These are phyloP conservation scores for Hippocampus abdominalis DNA, from an alignment of 2,113 vertebrate genomes.

Conservation along the genomic window DNA sequence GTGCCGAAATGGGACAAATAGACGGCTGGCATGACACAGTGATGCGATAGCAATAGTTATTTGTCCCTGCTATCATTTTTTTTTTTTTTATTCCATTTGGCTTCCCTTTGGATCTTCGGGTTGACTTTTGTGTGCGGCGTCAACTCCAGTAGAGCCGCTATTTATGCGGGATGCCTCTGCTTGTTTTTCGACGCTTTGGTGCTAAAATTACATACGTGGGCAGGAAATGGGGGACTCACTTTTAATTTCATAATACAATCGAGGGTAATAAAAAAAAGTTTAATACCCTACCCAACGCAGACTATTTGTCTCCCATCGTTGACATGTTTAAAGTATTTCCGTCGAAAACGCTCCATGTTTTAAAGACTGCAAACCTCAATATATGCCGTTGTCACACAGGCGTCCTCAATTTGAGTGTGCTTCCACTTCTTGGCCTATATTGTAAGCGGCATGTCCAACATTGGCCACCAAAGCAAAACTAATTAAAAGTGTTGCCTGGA, in stretches of 20 bases:
- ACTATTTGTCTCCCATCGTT: neutral
- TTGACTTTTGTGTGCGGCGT: neutral
- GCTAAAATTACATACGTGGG: conserved; percentile 1
- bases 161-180: neutral
- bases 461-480: conserved; percentile 49
- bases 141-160: neutral
- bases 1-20: neutral
- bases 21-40: neutral
- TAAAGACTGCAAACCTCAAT: too few relatives aligned
- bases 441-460: conserved; percentile 1
- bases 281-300: neutral
- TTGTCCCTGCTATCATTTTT: neutral
- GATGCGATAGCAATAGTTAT: neutral
- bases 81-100: neutral
- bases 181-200: neutral
- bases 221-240: neutral
- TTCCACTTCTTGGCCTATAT: conserved; percentile 19
- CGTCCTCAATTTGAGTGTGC: conserved; percentile 20
- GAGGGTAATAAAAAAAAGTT: neutral
- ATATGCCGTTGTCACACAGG: neutral
- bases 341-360: neutral
- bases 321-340: neutral
- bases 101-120: neutral
- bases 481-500: conserved; percentile 57
- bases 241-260: neutral